Evolutionary conservation across 1,140 invertebrate species (phyloP).

Genomic region (Oryzaephilus surinamensis): DNA sequence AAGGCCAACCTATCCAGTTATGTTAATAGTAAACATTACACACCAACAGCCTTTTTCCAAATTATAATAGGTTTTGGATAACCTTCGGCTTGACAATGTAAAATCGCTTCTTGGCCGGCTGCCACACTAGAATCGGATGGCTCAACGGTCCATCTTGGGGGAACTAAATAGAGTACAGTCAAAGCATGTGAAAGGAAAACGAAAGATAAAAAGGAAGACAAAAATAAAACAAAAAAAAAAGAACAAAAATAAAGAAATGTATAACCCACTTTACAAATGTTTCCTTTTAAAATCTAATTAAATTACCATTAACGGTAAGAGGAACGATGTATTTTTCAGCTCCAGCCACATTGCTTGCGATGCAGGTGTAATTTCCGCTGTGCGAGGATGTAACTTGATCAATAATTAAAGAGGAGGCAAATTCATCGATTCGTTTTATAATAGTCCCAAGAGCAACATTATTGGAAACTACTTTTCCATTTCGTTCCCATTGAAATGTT

Average conservation of each 20-base stretch:
- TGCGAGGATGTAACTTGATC: constrained; percentile 73
- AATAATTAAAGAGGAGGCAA: constrained; percentile 80
- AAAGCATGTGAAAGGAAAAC: too few relatives aligned
- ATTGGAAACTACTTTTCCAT: constrained; percentile 56
- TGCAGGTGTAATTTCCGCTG: constrained; percentile 82
- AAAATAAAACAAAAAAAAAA: too few relatives aligned
- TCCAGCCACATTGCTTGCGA: constrained; percentile 74
- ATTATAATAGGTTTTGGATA: constrained; percentile 78
- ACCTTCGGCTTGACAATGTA: constrained; percentile 86
- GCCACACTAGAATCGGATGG: constrained; percentile 78
- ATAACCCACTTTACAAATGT: not conserved
- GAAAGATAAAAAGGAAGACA: too few relatives aligned
- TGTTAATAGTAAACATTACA: constrained; percentile 14
- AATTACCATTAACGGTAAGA: constrained; percentile 71
- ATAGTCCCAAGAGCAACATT: constrained; percentile 41
- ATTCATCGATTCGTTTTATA: constrained; percentile 66
- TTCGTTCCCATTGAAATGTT: constrained; percentile 74
- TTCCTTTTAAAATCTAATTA: not conserved
- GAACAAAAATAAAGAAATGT: too few relatives aligned
- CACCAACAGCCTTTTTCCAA: constrained; percentile 76
- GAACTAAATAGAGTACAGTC: constrained; percentile 60
- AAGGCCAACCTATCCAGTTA: constrained; percentile 2
- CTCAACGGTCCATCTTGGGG: constrained; percentile 83
- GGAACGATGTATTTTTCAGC: constrained; percentile 61
- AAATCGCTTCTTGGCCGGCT: constrained; percentile 66